Percentiles rank a stretch among this genome's conserved stretches.
Evolutionary conservation across 2,113 vertebrate species (phyloP).

Genomic region (Trichechus manatus): DNA sequence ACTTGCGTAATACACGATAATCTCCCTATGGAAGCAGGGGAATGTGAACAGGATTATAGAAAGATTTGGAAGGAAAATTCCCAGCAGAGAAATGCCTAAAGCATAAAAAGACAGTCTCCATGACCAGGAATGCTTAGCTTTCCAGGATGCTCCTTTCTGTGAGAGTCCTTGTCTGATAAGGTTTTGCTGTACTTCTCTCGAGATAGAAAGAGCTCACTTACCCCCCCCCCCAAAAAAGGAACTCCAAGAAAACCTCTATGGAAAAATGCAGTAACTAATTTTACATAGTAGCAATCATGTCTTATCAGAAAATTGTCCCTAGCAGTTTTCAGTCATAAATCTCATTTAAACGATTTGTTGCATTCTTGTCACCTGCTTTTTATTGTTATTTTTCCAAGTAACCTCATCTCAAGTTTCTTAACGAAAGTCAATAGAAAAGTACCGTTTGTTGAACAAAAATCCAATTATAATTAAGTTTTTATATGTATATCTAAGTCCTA

Average conservation of each 20-base stretch:
- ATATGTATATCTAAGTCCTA: not conserved
- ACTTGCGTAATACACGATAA: no score
- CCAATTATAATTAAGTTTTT: not conserved
- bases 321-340: constrained; percentile 15
- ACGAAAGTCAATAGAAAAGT: constrained; percentile 44
- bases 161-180: not conserved
- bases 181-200: not conserved
- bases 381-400: not conserved
- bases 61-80: constrained; percentile 33
- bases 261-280: not conserved
- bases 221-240: not conserved
- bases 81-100: not conserved
- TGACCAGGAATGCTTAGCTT: not conserved
- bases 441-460: not conserved
- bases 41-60: not conserved
- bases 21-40: not conserved
- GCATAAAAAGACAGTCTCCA: not conserved
- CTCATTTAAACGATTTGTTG: not conserved
- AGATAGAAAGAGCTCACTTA: not conserved
- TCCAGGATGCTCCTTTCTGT: not conserved
- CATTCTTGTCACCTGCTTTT: not conserved
- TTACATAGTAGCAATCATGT: not conserved
- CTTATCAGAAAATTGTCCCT: constrained; percentile 4
- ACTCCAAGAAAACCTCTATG: not conserved
- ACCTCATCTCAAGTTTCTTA: constrained; percentile 30